Base-by-base conservation (phyloP, 2,888 invertebrate genomes). In the Drymonia ruficornis region DNA sequence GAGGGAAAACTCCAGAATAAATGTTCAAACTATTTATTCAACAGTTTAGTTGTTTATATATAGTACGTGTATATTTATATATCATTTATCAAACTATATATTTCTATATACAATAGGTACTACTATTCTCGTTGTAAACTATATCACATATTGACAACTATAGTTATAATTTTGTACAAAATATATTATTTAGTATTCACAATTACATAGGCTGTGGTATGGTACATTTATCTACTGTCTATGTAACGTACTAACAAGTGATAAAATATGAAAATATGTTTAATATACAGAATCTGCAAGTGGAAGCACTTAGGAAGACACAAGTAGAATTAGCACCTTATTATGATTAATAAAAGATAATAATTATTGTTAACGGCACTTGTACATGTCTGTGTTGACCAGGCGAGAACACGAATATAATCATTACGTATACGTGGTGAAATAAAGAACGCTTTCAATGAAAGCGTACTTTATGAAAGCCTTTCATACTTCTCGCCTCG, bases 91-190 rank as follows among this genome's bases (percentile, higher is more conserved):
- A 65, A 73, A 60, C 71, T 61, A 50, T 73, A 74, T 72, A 74
- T 67, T 74, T 63, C 55, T 89, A 85, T 85, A 68, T 89, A 89
- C 87, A 90, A 79, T 84, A 88, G 86, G 83, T 86, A 85, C 81
- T 80, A 83, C 58, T 80, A 78, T 71, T 76, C 58, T 86, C 84
- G 82, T 81, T 87, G 85, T 90, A 88, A 76, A 80, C 89, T 90
- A 91, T 91, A 91, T 91, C 91, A 91, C 91, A 91, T 83, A 83
- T 83, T 74, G 78, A 83, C 76, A 80, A 77, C 70, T 81, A 81
- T 67, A 70, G 61, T 61, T 71, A 74, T 63, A 69, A 61, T 64
- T 80, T 71, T 81, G 59, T 84, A 83, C 81, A 80, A 73, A 70
- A 81, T 78, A 80, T 80, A 82, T 76, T 78, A 75, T 60, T 72